A percentile compares a stretch with the other conserved stretches of the same genome.
phyloP scores from a whole-genome alignment of 1,140 invertebrate genomes.

The Lasioglossum baleicum region DNA sequence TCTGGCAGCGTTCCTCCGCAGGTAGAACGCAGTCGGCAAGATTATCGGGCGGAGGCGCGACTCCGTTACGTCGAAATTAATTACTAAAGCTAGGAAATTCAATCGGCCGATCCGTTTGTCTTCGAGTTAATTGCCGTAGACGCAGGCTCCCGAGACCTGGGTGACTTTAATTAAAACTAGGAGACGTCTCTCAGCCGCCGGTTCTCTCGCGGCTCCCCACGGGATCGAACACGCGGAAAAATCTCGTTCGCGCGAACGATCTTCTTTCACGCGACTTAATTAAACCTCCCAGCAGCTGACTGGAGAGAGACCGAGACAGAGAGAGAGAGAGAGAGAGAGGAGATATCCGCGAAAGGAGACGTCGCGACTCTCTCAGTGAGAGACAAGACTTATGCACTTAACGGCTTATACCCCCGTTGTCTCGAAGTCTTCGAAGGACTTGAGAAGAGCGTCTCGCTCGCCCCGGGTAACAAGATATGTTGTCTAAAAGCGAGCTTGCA shows the following conservation, averaged over 20 bases:
- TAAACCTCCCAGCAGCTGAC: neutral
- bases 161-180: constrained; percentile 51
- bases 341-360: neutral
- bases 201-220: neutral
- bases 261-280: constrained; percentile 23
- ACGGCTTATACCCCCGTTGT: constrained; percentile 18
- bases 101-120: constrained; percentile 47
- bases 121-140: constrained; percentile 53
- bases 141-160: neutral
- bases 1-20: neutral
- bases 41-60: neutral
- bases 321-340: neutral
- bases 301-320: too few relatives aligned
- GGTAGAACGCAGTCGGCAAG: constrained; percentile 1
- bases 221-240: constrained; percentile 17
- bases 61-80: constrained; percentile 54
- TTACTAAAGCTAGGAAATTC: constrained; percentile 56
- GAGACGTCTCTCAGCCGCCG: constrained; percentile 17
- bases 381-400: constrained; percentile 30
- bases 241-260: constrained; percentile 26
- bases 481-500: constrained; percentile 2
- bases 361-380: neutral
- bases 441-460: constrained; percentile 5
- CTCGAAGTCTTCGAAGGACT: constrained; percentile 24
- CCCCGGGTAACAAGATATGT: constrained; percentile 40